Evolutionary conservation across 2,797 vertebrate genomes (phyloP).

Genomic region (Coregonus ussuriensis): DNA sequence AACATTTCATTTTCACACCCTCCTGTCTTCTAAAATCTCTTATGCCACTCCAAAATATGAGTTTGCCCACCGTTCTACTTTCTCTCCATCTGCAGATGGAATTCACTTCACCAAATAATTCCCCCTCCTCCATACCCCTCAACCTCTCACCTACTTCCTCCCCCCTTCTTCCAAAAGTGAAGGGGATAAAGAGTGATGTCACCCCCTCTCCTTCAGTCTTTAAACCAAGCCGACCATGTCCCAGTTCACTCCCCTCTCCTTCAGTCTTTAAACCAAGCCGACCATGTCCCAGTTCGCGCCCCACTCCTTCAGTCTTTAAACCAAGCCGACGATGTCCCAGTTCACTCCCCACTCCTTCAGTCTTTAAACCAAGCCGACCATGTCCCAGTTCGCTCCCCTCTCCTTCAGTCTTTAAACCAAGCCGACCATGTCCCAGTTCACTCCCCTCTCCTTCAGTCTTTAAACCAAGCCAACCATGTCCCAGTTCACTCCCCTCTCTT

Average conservation of each 20-base stretch:
- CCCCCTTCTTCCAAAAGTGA: conserved; percentile 42
- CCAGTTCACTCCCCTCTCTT: too few relatives aligned
- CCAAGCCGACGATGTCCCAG: too few relatives aligned
- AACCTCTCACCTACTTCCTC: conserved; percentile 79
- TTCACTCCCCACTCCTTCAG: too few relatives aligned
- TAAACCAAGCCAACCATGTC: too few relatives aligned
- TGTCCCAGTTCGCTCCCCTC: too few relatives aligned
- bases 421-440: too few relatives aligned
- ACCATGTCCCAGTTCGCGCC: too few relatives aligned
- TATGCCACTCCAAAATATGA: conserved; percentile 9
- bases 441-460: too few relatives aligned
- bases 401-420: too few relatives aligned
- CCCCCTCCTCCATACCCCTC: conserved; percentile 36
- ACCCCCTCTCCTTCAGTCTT: conserved; percentile 30
- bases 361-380: too few relatives aligned
- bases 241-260: not conserved
- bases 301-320: too few relatives aligned
- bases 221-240: conserved; percentile 8
- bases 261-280: too few relatives aligned
- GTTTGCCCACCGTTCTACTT: conserved; percentile 21
- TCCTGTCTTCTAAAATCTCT: not conserved
- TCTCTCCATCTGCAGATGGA: conserved; percentile 5
- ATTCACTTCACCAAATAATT: conserved; percentile 37
- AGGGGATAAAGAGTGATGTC: conserved; percentile 51
- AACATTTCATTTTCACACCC: not conserved